These are phyloP conservation scores for Eucera pruinosa DNA, from an alignment of 2,888 invertebrate species.

Conservation along the genomic window DNA sequence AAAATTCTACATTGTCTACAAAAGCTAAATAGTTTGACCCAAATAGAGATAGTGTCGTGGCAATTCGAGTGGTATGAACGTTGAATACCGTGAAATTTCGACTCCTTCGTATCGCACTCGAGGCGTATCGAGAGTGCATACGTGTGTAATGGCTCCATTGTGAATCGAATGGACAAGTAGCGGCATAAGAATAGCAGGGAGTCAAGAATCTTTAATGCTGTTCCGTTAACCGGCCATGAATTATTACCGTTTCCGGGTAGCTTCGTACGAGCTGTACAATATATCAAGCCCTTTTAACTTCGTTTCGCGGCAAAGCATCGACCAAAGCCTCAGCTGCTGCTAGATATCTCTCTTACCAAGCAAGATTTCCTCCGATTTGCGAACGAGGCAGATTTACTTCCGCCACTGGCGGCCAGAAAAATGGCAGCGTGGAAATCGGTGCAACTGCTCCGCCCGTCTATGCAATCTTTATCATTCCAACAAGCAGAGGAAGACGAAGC, in stretches of 20 bases:
- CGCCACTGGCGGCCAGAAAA: conserved; percentile 61
- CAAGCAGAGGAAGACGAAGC: conserved; percentile 57
- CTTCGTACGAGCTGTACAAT: conserved; percentile 68
- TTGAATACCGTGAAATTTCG: conserved; percentile 38
- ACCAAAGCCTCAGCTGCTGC: conserved; percentile 59
- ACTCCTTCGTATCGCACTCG: neutral
- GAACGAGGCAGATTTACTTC: conserved; percentile 73
- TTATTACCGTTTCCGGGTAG: conserved; percentile 77
- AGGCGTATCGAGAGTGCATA: conserved; percentile 10
- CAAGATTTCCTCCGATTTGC: conserved; percentile 64
- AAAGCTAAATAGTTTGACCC: neutral
- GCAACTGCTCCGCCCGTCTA: conserved; percentile 38
- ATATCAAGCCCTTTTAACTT: conserved; percentile 73
- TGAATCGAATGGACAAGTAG: conserved; percentile 48
- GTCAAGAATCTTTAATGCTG: conserved; percentile 77
- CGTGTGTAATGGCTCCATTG: conserved; percentile 44
- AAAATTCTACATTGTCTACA: neutral
- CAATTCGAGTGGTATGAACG: conserved; percentile 3
- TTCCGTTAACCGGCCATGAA: conserved; percentile 76
- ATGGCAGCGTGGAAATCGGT: conserved; percentile 63
- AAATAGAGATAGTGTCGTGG: conserved; percentile 3
- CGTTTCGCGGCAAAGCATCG: conserved; percentile 58
- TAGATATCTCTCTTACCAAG: conserved; percentile 36
- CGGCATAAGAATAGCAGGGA: conserved; percentile 66
- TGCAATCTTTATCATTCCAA: conserved; percentile 41